These are phyloP conservation scores for Stichodactyla helianthus DNA, from an alignment of 64 coral and sea anemone genomes.

Conservation along the genomic window DNA sequence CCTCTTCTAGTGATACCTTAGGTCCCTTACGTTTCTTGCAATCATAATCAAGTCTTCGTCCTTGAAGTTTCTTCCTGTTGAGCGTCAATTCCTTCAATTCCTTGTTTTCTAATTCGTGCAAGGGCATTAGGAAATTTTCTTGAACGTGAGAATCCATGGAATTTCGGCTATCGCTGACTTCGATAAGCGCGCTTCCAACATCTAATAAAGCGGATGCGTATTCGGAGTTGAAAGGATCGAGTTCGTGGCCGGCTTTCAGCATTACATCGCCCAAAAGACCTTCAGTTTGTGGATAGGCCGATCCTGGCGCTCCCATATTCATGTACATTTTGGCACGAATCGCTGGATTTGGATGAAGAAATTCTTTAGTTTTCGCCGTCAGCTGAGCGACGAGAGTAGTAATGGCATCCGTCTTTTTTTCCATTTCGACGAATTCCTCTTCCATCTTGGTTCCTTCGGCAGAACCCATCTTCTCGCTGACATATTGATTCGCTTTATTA, in stretches of 20 bases:
- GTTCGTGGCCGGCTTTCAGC: conserved; percentile 73
- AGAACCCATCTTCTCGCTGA: conserved; percentile 89
- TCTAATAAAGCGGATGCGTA: conserved; percentile 79
- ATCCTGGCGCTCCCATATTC: conserved; percentile 53
- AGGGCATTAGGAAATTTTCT: conserved; percentile 67
- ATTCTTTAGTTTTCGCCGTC: conserved; percentile 78
- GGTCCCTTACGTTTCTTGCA: conserved; percentile 81
- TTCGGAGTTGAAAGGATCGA: conserved; percentile 52
- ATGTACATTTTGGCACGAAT: conserved; percentile 82
- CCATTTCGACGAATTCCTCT: conserved; percentile 76
- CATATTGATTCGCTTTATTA: conserved; percentile 94
- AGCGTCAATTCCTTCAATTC: conserved; percentile 68
- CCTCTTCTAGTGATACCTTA: conserved; percentile 71
- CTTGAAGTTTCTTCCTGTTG: conserved; percentile 83
- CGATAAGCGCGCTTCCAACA: conserved; percentile 71
- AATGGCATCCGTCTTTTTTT: conserved; percentile 81
- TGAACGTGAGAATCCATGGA: conserved; percentile 62
- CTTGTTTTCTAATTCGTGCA: conserved; percentile 60
- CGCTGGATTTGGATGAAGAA: conserved; percentile 77
- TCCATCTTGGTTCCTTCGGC: conserved; percentile 92
- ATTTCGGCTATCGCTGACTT: conserved; percentile 63
- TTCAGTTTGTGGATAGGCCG: conserved; percentile 61
- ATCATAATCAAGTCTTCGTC: conserved; percentile 77
- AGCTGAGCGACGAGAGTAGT: conserved; percentile 71
- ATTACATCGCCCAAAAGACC: conserved; percentile 73